Base-by-base conservation (phyloP, 1,140 invertebrate species). In the Lysiphlebus fabarum region DNA sequence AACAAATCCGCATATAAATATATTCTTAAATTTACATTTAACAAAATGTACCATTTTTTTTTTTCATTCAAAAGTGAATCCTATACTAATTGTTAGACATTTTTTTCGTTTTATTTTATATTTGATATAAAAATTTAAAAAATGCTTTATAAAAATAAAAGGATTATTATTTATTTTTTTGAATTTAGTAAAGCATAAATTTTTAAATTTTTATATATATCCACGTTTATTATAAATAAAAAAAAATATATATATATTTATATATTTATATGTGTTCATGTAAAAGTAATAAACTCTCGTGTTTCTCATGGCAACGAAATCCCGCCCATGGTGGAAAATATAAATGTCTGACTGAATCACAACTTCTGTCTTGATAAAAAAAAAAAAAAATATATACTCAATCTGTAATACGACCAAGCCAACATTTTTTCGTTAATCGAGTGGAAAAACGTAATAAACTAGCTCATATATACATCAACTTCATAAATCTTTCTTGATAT, bases 361-460 rank as follows among this genome's bases (percentile, higher is more conserved):
- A 14, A 7, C 12, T 12, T 14, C 17, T 26, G 17, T 26, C 17
- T 26, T 26, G 0, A 26, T 26, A 26, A 26, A 26, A 26, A 26
- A 26, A 26, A 1, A 26, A 26, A 26, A 2, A 26, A 38, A 48
- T 63, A 55, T 47, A 47, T 34, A 38, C 11, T 51, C 51, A 33
- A 41, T 9, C 55, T 53, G 38, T 62, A 67, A 65, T 65, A 66
- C 14, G 64, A 67, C 54, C 47, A 26, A 26, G 17, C 17, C 56
- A 10, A 47, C 53, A 64, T 64, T 57, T 62, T 64, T 64, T 59
- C 54, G 59, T 45, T 64, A 64, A 59, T 68, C 62, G 58, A 69
- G 66, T 67, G 65, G 68, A 69, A 70, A 68, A 71, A 69, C 63
- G 63, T 65, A 69, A 70, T 71, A 69, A 67, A 12, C 10, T 34